A percentile compares a stretch with the other conserved stretches of the same genome.
phyloP scores from a whole-genome alignment of 2,888 invertebrate species.

The Hermodice carunculata region DNA sequence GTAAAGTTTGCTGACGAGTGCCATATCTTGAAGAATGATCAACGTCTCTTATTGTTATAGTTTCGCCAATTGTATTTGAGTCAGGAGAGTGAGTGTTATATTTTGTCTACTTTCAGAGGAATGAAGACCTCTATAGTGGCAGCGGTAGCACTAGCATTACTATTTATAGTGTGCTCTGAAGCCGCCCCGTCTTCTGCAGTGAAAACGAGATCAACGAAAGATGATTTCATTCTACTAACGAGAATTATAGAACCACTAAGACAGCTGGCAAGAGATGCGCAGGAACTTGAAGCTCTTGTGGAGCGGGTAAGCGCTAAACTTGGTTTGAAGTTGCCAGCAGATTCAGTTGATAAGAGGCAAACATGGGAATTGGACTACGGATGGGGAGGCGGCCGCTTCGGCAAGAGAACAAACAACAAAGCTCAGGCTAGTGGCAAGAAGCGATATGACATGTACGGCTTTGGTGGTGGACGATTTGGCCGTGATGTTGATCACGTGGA shows the following conservation, averaged over 20 bases:
- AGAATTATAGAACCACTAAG: constrained; percentile 2
- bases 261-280: constrained; percentile 5
- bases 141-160: too few species aligned
- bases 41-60: too few species aligned
- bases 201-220: too few species aligned
- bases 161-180: too few species aligned
- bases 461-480: constrained; percentile 61
- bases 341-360: too few species aligned
- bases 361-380: constrained; percentile 67
- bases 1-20: too few species aligned
- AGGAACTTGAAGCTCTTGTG: constrained; percentile 1
- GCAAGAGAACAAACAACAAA: constrained; percentile 54
- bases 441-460: constrained; percentile 49
- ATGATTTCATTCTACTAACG: constrained; percentile 4
- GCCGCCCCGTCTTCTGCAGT: background rate
- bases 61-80: too few species aligned
- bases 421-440: constrained; percentile 29
- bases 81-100: too few species aligned
- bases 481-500: constrained; percentile 60
- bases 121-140: too few species aligned
- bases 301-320: constrained; percentile 1
- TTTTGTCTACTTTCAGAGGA: too few species aligned
- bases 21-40: too few species aligned
- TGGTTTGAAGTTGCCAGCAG: background rate
- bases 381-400: constrained; percentile 65